Percentiles rank a stretch among this genome's conserved stretches.
phyloP scores from a whole-genome alignment of 2,113 vertebrate genomes.

The Lontra canadensis region DNA sequence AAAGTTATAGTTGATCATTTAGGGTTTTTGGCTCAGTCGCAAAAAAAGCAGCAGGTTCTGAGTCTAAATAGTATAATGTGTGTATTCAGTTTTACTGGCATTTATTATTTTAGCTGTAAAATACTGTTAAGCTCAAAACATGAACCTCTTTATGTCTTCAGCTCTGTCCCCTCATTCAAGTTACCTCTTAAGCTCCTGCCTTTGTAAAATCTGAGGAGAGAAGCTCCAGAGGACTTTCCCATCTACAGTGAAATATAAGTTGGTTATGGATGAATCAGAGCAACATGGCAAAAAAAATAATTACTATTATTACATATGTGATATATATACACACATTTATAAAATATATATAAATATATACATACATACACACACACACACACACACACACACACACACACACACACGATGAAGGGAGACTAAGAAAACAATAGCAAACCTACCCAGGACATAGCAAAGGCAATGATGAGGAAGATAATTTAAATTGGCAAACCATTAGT shows the following conservation, averaged over 20 bases:
- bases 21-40: background rate
- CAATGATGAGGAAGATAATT: background rate
- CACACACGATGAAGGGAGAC: background rate
- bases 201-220: background rate
- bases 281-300: background rate
- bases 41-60: conserved; percentile 3
- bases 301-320: background rate
- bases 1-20: background rate
- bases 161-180: background rate
- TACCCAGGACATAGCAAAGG: background rate
- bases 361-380: no score
- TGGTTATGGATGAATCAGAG: background rate
- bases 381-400: background rate
- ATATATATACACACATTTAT: background rate
- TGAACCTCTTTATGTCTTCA: background rate
- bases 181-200: background rate
- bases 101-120: background rate
- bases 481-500: background rate
- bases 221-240: background rate
- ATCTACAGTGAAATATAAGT: background rate
- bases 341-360: background rate
- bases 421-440: background rate
- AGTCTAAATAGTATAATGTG: background rate
- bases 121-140: background rate
- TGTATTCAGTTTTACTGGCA: background rate